Evolutionary conservation across 2,113 vertebrate genomes (phyloP), one percentile per base, ranked within the genome.

Genomic region (Phycodurus eques): DNA sequence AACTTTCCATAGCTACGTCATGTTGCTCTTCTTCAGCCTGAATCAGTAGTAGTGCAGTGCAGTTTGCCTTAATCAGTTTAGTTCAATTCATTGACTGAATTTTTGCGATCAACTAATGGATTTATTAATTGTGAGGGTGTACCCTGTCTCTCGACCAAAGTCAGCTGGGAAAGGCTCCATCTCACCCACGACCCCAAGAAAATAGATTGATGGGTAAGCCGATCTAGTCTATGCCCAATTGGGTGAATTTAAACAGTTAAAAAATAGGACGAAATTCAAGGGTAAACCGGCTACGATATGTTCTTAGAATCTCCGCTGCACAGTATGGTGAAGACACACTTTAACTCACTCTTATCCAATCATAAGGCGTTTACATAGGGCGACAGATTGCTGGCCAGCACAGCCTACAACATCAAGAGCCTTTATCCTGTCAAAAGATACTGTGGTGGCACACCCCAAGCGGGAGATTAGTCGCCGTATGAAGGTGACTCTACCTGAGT

Each of bases 401-500:
- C 53, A 70, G 70, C 44, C 67, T 64, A 66, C 68, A 73, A 65
- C 74, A 73, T 75, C 72, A 77, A 75, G 42, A 67, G 74, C 42
- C 61, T 66, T 79, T 61, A 61, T 75, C 71, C 72, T 68, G 69
- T 75, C 70, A 57, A 60, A 62, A 27, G 71, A 73, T 0, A n/a
- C 3, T 2, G 54, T 39, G 33, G 19, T 54, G 72, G 70, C 77
- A 47, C 42, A 43, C 60, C 72, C 80, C 74, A 79, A 73, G 74
- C 59, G n/a, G 74, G 69, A 80, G 80, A 86, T 88, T 85, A 86
- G 82, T 72, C 66, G 31, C n/a, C 14, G 70, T 80, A 85, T 91
- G 84, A 92, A 92, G 90, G 92, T 91, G 90, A 91, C 87, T 83
- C 85, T 73, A 83, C 83, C 83, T 88, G 87, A 78, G 83, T 76